Evolutionary conservation across 1,140 invertebrate genomes (phyloP), one percentile per base, ranked within the genome.

Genomic region (Drosophila lowei): DNA sequence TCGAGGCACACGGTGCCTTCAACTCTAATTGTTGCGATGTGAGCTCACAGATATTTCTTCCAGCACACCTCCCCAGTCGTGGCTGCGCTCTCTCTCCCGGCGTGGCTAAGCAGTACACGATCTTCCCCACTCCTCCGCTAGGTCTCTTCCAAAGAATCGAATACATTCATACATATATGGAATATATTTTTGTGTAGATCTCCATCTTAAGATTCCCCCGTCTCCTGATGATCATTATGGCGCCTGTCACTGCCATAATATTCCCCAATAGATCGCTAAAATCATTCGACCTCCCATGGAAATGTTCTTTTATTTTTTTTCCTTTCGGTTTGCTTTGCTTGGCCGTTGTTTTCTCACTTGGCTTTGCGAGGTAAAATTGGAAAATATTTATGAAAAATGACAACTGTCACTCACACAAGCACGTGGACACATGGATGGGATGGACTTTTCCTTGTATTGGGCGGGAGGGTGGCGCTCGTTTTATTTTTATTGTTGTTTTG

Each of bases 311-410:
- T 13, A 38, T 38, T 13, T 38, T 9, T 16, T 55, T 55, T 55
- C 41, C 21, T 15, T 34, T 44, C 34, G 23, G 28, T 44, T 65
- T 48, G 11, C 52, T 11, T 50, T 9, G 49, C 59, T 54, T 41
- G 53, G 34, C 23, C 30, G n/a, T 21, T 49, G 15, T 68, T 23
- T 44, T 55, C 54, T 74, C 55, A 38, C 43, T 60, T 56, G 49
- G 56, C 28, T 56, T 43, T 25, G n/a, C 4, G 11, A 11, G 9
- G 34, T 6, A 52, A 83, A 72, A 84, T 84, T 61, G 60, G 47
- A 75, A 76, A 68, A 74, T 86, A 77, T 85, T 81, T 85, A 74
- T 77, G 77, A 86, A 86, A 81, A 88, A 86, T 85, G 77, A 85
- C 83, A 85, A 85, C 75, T 76, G 76, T 72, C 76, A 60, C 41